Conservation (phyloP, 2,113 vertebrate species). For the Gorsachius goisagi region DNA sequence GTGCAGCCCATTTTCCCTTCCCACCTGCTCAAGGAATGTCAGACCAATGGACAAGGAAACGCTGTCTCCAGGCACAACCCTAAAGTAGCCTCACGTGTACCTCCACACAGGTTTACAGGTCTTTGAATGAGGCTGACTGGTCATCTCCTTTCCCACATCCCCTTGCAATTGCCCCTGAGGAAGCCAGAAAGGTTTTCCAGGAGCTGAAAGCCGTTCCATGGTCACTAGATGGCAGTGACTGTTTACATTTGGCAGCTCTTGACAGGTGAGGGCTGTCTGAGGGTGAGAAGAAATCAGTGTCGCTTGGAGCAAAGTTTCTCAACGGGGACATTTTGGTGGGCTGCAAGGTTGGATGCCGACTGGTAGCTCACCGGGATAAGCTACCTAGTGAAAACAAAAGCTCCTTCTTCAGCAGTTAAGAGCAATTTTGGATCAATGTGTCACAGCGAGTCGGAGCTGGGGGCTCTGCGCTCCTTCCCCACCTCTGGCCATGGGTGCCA, state of each 20-base stretch:
- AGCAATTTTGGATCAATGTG: background rate
- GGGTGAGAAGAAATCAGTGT: fast-evolving
- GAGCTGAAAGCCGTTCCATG: background rate
- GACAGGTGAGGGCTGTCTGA: fast-evolving
- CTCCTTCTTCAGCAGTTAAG: background rate
- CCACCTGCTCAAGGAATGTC: background rate
- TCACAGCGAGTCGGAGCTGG: background rate
- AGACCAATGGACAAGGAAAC: fast-evolving
- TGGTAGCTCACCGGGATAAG: background rate
- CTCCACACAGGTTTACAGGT: fast-evolving
- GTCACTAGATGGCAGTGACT: slow-evolving; percentile 51
- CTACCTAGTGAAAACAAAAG: background rate
- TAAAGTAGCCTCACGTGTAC: background rate
- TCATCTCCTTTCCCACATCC: fast-evolving
- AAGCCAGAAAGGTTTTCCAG: background rate
- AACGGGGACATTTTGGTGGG: background rate
- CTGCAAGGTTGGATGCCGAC: background rate
- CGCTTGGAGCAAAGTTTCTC: background rate
- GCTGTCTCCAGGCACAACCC: background rate
- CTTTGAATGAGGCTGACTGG: fast-evolving
- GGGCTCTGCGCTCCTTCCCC: background rate
- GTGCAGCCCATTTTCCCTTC: background rate
- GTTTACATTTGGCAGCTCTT: background rate
- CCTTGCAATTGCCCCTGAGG: fast-evolving
- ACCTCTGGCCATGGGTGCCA: background rate